phyloP scores from a whole-genome alignment of 2,888 invertebrate species.

The Coronaproctus castanopsis region DNA sequence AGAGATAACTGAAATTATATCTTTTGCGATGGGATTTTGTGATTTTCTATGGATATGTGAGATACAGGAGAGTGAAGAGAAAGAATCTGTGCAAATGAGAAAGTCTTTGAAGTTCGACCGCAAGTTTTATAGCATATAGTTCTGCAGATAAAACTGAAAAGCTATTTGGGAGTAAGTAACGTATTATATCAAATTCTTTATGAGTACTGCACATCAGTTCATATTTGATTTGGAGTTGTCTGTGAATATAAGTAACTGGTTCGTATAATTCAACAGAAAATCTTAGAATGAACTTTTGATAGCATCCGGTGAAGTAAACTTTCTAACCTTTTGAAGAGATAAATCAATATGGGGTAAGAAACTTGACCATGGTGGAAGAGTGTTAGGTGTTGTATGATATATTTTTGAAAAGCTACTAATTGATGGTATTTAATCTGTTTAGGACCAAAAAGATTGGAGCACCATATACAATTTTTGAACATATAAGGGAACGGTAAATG shows the following conservation, averaged over 20 bases:
- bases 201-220: neutral
- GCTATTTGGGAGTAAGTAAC: too few relatives aligned
- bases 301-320: neutral
- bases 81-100: neutral
- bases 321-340: neutral
- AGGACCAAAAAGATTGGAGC: neutral
- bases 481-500: neutral
- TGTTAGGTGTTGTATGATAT: neutral
- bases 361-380: neutral
- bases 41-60: neutral
- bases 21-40: neutral
- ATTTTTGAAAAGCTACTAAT: neutral
- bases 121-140: neutral
- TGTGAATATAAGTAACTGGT: neutral
- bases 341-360: neutral
- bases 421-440: neutral
- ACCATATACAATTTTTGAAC: neutral
- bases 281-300: neutral
- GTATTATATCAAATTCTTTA: neutral
- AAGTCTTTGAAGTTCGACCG: neutral
- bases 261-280: neutral
- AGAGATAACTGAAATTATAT: neutral
- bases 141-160: neutral
- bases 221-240: neutral
- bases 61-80: neutral